Percentiles rank a stretch among this genome's conserved stretches.
Conservation (phyloP, 2,113 vertebrate genomes). For the Otocyon megalotis region DNA sequence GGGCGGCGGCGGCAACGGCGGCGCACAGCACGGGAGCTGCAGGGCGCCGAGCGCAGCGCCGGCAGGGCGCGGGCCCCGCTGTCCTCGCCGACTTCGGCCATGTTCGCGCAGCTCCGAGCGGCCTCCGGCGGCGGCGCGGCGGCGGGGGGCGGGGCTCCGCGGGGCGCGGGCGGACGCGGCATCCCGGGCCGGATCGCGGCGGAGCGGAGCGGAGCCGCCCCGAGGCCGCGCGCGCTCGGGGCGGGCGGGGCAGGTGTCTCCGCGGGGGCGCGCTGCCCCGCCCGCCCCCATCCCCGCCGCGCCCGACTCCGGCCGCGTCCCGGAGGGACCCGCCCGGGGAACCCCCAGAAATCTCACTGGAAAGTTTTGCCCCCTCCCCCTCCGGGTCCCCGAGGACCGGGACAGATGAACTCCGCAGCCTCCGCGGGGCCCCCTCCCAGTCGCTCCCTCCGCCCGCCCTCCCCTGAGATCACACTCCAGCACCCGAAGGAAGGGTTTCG, state of each 20-base stretch:
- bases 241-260: neutral
- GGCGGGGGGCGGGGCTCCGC: slow-evolving; percentile 62
- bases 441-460: neutral
- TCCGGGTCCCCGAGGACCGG: neutral
- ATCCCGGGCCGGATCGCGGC: slow-evolving; percentile 56
- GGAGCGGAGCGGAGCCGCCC: neutral
- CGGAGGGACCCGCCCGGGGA: fast-evolving
- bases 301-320: neutral
- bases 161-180: neutral
- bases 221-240: neutral
- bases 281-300: neutral
- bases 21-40: slow-evolving; percentile 90
- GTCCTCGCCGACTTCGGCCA: slow-evolving; percentile 94
- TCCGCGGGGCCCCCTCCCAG: neutral
- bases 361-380: neutral
- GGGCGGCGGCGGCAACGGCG: slow-evolving; percentile 82
- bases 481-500: neutral
- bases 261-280: neutral
- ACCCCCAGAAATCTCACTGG: neutral
- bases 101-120: slow-evolving; percentile 84
- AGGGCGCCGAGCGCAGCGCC: slow-evolving; percentile 93
- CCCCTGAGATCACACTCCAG: fast-evolving
- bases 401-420: neutral
- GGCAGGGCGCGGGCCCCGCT: slow-evolving; percentile 93
- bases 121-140: slow-evolving; percentile 81